Evolutionary conservation across 2,113 vertebrate genomes (phyloP).

Genomic region (Pangasianodon hypophthalmus): DNA sequence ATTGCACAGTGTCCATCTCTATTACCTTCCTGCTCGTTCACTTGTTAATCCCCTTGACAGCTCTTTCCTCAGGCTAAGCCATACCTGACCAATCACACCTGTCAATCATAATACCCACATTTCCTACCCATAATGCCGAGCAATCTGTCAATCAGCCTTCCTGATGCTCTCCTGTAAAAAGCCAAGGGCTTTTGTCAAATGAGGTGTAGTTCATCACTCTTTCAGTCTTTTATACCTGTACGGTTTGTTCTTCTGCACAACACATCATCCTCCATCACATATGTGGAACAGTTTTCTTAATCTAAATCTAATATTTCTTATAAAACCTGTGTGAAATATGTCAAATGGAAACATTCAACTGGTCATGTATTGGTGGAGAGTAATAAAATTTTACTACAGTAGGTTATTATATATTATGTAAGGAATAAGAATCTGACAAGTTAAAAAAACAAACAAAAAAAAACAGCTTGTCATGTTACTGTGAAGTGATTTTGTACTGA

Average conservation of each 20-base stretch:
- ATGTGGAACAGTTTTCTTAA: not conserved
- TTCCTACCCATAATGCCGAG: constrained; percentile 10
- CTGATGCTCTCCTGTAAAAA: constrained; percentile 5
- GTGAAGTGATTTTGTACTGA: not conserved
- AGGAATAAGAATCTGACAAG: not conserved
- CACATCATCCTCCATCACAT: not conserved
- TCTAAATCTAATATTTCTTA: not conserved
- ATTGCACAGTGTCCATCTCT: constrained; percentile 64
- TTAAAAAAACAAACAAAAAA: no score
- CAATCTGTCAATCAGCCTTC: constrained; percentile 9
- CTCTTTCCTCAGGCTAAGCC: constrained; percentile 59
- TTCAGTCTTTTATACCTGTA: not conserved
- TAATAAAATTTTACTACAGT: not conserved
- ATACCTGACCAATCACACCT: constrained; percentile 2
- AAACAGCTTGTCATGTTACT: not conserved
- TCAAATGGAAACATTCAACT: not conserved
- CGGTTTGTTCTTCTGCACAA: not conserved
- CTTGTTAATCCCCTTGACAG: constrained; percentile 73
- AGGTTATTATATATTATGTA: not conserved
- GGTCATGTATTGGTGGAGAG: not conserved
- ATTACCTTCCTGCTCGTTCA: constrained; percentile 62
- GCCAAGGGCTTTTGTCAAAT: not conserved
- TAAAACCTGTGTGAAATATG: not conserved
- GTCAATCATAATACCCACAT: not conserved
- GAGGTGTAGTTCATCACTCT: not conserved